phyloP scores from a whole-genome alignment of 2,888 invertebrate species.

The Zele albiditarsus region DNA sequence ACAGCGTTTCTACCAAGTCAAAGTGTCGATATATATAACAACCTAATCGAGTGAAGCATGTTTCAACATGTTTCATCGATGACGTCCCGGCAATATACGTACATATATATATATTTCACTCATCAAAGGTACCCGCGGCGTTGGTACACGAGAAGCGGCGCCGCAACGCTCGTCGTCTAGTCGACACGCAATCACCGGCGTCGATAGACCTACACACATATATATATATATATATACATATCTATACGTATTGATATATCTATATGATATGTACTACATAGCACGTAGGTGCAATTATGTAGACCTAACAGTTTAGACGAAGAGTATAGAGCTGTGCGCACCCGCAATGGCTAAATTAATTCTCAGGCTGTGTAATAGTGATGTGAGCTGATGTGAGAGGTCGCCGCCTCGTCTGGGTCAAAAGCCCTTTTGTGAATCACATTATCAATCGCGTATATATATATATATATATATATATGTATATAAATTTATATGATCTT shows the following conservation, averaged over 20 bases:
- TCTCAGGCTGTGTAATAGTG: slow-evolving; percentile 55
- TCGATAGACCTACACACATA: not conserved
- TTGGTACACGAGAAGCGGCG: slow-evolving; percentile 16
- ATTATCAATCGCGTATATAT: slow-evolving; percentile 55
- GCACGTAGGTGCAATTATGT: slow-evolving; percentile 23
- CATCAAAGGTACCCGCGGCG: slow-evolving; percentile 29
- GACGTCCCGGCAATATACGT: not conserved
- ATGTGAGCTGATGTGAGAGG: slow-evolving; percentile 17
- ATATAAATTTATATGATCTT: not conserved
- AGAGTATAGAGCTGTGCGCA: slow-evolving; percentile 11
- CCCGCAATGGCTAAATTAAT: slow-evolving; percentile 61
- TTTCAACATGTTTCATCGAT: slow-evolving; percentile 28
- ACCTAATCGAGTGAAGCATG: slow-evolving; percentile 10
- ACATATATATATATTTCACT: slow-evolving; percentile 9
- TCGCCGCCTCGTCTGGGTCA: slow-evolving; percentile 55
- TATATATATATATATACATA: not conserved
- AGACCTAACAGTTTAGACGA: slow-evolving; percentile 23
- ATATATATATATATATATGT: not conserved
- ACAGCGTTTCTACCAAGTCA: not conserved
- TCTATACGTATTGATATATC: not conserved
- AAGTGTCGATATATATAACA: not conserved
- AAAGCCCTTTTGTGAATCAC: slow-evolving; percentile 67
- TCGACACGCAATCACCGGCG: slow-evolving; percentile 25
- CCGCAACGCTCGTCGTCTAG: slow-evolving; percentile 23
- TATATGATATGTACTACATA: not conserved